A percentile compares a stretch with the other conserved stretches of the same genome.
phyloP scores from a whole-genome alignment of 2,113 vertebrate genomes.

The Brienomyrus brachyistius region DNA sequence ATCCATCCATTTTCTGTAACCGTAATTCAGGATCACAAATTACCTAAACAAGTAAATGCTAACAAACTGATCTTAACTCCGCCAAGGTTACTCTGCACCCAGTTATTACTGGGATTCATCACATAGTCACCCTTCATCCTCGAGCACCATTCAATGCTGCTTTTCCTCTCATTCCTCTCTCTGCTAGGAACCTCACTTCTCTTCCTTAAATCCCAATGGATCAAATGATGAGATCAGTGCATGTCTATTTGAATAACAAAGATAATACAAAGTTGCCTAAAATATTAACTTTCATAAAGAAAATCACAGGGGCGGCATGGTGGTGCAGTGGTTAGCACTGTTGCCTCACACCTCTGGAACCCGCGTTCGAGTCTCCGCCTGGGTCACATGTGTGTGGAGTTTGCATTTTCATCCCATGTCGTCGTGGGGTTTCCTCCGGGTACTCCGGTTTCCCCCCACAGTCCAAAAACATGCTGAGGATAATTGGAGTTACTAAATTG shows the following conservation, averaged over 20 bases:
- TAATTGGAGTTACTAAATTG: no score
- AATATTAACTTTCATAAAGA: neutral
- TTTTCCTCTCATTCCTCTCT: neutral
- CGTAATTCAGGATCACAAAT: neutral
- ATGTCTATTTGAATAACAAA: neutral
- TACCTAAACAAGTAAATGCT: neutral
- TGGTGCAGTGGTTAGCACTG: no score
- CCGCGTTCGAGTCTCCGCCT: no score
- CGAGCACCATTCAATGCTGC: neutral
- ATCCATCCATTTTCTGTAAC: neutral
- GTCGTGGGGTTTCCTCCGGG: no score
- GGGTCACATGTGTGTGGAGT: no score
- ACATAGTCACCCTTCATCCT: neutral
- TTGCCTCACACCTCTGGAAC: no score
- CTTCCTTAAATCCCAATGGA: neutral
- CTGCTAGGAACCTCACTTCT: neutral
- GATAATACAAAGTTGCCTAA: neutral
- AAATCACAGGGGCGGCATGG: neutral
- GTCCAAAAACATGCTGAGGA: no score
- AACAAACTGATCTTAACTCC: neutral
- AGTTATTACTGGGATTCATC: neutral
- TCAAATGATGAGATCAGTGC: neutral
- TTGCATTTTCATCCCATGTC: no score
- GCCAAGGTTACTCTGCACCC: neutral
- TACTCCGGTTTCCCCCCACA: no score